A percentile compares a stretch with the other conserved stretches of the same genome.
Evolutionary conservation across 2,797 vertebrate genomes (phyloP).

Genomic region (Sciaenops ocellatus): DNA sequence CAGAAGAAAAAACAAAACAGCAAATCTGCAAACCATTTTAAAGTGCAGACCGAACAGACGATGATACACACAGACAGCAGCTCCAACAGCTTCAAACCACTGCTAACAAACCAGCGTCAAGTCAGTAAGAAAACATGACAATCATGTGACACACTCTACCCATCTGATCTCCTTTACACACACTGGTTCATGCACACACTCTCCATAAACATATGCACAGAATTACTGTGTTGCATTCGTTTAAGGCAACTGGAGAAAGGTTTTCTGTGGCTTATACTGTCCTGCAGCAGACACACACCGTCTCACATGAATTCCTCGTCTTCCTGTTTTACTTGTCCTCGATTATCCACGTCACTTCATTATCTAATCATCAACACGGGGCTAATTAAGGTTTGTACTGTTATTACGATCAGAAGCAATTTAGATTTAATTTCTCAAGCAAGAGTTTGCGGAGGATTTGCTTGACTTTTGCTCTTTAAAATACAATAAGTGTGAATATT

Average conservation of each 20-base stretch:
- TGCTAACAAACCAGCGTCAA: slow-evolving; percentile 20
- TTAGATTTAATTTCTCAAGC: not conserved
- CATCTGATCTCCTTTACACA: slow-evolving; percentile 19
- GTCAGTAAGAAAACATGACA: slow-evolving; percentile 10
- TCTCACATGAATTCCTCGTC: slow-evolving; percentile 23
- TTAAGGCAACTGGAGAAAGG: slow-evolving; percentile 83
- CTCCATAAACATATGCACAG: slow-evolving; percentile 27
- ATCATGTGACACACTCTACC: not conserved
- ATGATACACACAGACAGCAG: slow-evolving; percentile 10
- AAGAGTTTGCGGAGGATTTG: not conserved
- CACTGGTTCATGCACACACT: slow-evolving; percentile 29
- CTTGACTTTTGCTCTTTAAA: not conserved
- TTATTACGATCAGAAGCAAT: not conserved
- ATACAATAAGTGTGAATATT: no score
- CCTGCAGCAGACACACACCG: slow-evolving; percentile 60
- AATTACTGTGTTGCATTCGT: slow-evolving; percentile 55
- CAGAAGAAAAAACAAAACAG: not conserved
- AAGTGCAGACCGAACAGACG: slow-evolving; percentile 34
- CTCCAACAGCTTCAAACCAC: slow-evolving; percentile 7
- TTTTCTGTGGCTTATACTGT: slow-evolving; percentile 65
- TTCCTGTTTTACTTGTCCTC: not conserved
- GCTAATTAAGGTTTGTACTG: not conserved
- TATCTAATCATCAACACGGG: not conserved
- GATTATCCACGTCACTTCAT: not conserved
- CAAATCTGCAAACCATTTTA: slow-evolving; percentile 28